Base-by-base conservation (phyloP, 2,797 vertebrate species). In the Alcedo atthis region DNA sequence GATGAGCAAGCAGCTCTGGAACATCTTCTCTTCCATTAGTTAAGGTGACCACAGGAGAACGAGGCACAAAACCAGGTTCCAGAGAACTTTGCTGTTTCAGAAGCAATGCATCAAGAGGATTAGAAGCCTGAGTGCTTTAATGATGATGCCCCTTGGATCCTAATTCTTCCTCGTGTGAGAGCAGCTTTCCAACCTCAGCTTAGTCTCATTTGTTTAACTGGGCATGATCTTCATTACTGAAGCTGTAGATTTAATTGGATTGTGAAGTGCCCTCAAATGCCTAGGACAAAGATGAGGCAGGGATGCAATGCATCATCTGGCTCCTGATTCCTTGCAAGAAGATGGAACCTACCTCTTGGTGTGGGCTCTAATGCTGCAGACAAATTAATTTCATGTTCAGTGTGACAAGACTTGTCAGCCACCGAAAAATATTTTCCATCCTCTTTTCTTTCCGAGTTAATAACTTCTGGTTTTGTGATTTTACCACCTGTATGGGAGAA, bases 361-460 rank as follows among this genome's bases (percentile, higher is more conserved):
- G 66, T 26, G 26, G 81, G 64, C 26, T 85, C 45, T 76, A 81
- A 87, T 66, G 58, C 80, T 76, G 82, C 73, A 94, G 92, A 85
- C 81, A 89, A 92, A 92, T 91, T 92, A 95, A 87, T 94, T 66
- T 45, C 30, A 3, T 77, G 48, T 54, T 86, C 24, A 8, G 40
- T 28, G 54, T 92, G 96, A 96, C 87, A 96, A 80, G 84, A 69
- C 80, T 93, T 90, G 46, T 92, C 93, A 94, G 71, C 80, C 1
- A 22, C 68, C 46, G 59, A 85, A 93, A 89, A 78, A 68, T 85
- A 86, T 93, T 96, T 85, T 24, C 87, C 59, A 67, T 84, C 20
- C 15, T 40, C 62, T 92, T 96, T 85, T 92, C 74, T 88, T 82
- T 79, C 92, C 69, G 75, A 94, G 91, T 96, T 95, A 92, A 76